These are phyloP conservation scores for Diachasma alloeum DNA, from an alignment of 1,140 invertebrate genomes.

Conservation along the genomic window DNA sequence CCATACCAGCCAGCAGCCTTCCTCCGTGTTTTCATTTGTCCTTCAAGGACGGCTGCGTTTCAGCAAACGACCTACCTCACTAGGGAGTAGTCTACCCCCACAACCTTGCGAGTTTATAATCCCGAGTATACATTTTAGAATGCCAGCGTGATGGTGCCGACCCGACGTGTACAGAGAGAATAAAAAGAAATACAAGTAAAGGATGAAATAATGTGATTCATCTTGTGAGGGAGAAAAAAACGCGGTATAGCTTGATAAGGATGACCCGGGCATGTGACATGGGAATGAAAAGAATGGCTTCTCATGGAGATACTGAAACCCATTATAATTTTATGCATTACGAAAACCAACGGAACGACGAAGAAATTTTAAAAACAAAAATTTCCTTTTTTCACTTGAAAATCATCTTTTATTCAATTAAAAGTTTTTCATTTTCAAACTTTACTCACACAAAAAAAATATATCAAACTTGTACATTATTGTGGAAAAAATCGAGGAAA, in stretches of 20 bases:
- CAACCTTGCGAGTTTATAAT: neutral
- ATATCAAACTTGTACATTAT: neutral
- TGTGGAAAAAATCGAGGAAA: neutral
- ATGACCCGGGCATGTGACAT: neutral
- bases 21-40: neutral
- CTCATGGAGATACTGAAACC: neutral
- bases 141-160: neutral
- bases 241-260: neutral
- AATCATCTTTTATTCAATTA: neutral
- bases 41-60: neutral
- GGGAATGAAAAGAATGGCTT: neutral
- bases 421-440: neutral
- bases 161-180: neutral
- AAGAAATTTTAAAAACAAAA: neutral
- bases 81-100: neutral
- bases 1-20: too few relatives aligned
- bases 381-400: neutral
- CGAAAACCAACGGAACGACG: neutral
- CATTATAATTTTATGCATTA: conserved; percentile 8
- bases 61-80: neutral
- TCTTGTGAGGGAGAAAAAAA: neutral
- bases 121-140: neutral
- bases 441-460: neutral
- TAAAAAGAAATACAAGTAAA: neutral
- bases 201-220: neutral